Conservation (phyloP, 2,113 vertebrate species). For the Reinhardtius hippoglossoides region DNA sequence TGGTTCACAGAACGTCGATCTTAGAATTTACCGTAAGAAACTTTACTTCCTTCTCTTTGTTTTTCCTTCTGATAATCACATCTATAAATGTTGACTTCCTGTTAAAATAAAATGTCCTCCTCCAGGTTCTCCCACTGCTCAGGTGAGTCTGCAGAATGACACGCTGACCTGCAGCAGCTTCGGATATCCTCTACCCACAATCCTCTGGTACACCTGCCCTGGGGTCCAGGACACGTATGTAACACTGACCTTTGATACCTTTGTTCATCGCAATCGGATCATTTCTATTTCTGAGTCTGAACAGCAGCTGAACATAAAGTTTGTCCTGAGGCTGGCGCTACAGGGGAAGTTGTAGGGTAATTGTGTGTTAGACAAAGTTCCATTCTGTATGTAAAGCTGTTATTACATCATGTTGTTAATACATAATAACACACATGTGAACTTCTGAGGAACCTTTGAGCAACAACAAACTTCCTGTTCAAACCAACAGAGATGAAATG, state of each 20-base stretch:
- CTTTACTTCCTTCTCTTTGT: background rate
- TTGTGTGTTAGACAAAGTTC: no score
- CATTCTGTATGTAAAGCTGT: no score
- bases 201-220: conserved; percentile 86
- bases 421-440: no score
- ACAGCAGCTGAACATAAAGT: no score
- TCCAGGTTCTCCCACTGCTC: conserved; percentile 67
- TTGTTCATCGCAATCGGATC: no score
- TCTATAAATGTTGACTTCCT: background rate
- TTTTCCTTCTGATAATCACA: background rate
- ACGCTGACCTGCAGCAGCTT: conserved; percentile 78
- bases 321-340: no score
- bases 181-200: conserved; percentile 85
- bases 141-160: conserved; percentile 51
- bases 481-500: background rate
- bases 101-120: background rate
- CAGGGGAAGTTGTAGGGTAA: no score
- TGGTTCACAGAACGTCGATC: conserved; percentile 74
- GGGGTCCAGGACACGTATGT: conserved; percentile 73
- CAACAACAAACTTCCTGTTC: no score
- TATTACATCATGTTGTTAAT: no score
- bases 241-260: no score
- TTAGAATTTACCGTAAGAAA: conserved; percentile 85
- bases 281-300: no score
- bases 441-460: no score